A percentile compares a stretch with the other conserved stretches of the same genome.
Conservation (phyloP, 2,888 invertebrate genomes). For the Dyspetes luteomarginatus region DNA sequence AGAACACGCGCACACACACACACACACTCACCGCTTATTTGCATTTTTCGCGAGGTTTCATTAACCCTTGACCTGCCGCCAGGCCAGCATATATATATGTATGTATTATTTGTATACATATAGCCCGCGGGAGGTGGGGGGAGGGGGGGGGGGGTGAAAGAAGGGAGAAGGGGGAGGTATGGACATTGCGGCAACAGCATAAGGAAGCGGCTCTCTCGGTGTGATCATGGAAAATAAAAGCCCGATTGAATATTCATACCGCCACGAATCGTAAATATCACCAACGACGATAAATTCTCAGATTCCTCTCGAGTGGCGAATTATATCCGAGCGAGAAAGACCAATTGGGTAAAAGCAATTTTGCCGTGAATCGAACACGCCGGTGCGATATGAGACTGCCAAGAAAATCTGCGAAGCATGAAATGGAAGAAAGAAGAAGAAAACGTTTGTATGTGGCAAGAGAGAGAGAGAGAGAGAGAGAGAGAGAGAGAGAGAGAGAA, state of each 20-base stretch:
- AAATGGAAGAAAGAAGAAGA: conserved; percentile 15
- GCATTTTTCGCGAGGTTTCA: conserved; percentile 80
- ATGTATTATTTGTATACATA: conserved; percentile 16
- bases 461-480: conserved; percentile 5
- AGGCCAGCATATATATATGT: conserved; percentile 17
- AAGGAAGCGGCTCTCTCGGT: conserved; percentile 73
- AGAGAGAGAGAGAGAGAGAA: background rate
- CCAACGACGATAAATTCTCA: conserved; percentile 74
- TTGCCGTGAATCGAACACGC: conserved; percentile 21
- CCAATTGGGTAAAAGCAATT: conserved; percentile 55
- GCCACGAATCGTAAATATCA: conserved; percentile 73
- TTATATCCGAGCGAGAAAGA: conserved; percentile 32
- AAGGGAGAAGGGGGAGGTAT: background rate
- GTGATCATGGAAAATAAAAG: conserved; percentile 78
- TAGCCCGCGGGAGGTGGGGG: background rate
- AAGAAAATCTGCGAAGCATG: conserved; percentile 21
- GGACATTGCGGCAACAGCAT: conserved; percentile 61
- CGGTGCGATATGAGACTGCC: conserved; percentile 12
- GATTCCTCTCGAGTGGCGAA: conserved; percentile 70
- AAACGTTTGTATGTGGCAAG: background rate
- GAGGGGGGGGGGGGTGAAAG: background rate
- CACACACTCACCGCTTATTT: conserved; percentile 72
- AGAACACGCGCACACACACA: background rate
- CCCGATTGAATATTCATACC: conserved; percentile 79
- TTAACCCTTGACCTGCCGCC: conserved; percentile 80